Conservation (phyloP, 2,888 invertebrate species). For the Fabriciana adippe region DNA sequence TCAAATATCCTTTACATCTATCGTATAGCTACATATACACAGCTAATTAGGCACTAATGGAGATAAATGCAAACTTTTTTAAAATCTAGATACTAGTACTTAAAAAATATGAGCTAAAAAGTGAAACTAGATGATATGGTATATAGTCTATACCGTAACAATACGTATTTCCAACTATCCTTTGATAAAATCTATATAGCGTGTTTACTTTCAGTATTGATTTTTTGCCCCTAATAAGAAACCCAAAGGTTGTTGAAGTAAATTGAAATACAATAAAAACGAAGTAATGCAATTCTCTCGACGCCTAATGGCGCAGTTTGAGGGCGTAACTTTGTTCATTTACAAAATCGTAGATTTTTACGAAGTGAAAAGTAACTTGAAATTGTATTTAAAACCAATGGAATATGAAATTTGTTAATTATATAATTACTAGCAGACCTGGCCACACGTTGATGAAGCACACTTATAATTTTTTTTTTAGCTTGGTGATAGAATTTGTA, state of each 20-base stretch:
- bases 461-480: not conserved
- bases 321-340: constrained; percentile 62
- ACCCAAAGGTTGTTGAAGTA: constrained; percentile 42
- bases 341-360: constrained; percentile 40
- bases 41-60: no score
- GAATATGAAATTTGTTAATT: constrained; percentile 1
- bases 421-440: not conserved
- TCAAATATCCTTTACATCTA: no score
- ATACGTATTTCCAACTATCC: not conserved
- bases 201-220: constrained; percentile 14
- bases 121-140: no score
- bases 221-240: constrained; percentile 13
- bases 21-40: no score
- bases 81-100: no score
- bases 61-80: no score
- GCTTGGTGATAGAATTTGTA: no score
- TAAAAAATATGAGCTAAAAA: no score
- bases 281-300: constrained; percentile 58
- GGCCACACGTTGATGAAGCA: no score
- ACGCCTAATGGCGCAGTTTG: constrained; percentile 60
- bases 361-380: constrained; percentile 21
- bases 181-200: not conserved
- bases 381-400: constrained; percentile 15
- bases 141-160: not conserved
- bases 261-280: constrained; percentile 62